Conservation (phyloP, 1,140 invertebrate genomes). For the Rhagoletis zephyria region DNA sequence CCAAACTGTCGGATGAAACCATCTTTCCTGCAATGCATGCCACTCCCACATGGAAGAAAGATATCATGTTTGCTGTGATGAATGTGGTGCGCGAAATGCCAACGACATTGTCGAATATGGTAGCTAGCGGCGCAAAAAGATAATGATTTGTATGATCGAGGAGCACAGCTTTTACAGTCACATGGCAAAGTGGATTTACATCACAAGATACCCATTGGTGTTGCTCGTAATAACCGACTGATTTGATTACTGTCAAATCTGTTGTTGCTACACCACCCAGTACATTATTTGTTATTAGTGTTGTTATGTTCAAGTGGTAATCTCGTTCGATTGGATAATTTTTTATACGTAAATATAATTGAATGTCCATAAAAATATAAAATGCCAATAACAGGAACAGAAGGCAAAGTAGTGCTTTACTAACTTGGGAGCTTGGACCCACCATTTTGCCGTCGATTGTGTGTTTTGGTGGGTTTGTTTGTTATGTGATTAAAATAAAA, state of each 20-base stretch:
- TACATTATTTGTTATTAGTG: conserved; percentile 46
- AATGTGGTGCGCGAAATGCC: conserved; percentile 78
- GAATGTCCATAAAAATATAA: conserved; percentile 78
- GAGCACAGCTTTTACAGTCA: conserved; percentile 84
- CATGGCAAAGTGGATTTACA: conserved; percentile 81
- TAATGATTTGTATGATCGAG: conserved; percentile 85
- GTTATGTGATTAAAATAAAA: conserved; percentile 37
- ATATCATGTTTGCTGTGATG: conserved; percentile 86
- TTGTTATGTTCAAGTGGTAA: conserved; percentile 66
- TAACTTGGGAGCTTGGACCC: conserved; percentile 76
- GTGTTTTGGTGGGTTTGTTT: background rate
- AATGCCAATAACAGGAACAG: conserved; percentile 75
- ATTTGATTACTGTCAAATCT: conserved; percentile 61
- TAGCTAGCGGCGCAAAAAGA: conserved; percentile 81
- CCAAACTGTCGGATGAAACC: conserved; percentile 80
- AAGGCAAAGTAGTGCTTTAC: conserved; percentile 75
- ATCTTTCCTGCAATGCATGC: conserved; percentile 81
- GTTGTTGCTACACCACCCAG: conserved; percentile 51
- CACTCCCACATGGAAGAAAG: conserved; percentile 82
- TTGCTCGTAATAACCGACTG: conserved; percentile 74
- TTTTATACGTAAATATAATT: conserved; percentile 77
- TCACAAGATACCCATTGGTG: conserved; percentile 79
- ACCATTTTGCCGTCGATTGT: conserved; percentile 71
- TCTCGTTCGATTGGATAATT: conserved; percentile 75
- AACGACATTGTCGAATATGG: conserved; percentile 78